Base-by-base conservation (phyloP, 2,888 invertebrate genomes). In the Leucania comma region DNA sequence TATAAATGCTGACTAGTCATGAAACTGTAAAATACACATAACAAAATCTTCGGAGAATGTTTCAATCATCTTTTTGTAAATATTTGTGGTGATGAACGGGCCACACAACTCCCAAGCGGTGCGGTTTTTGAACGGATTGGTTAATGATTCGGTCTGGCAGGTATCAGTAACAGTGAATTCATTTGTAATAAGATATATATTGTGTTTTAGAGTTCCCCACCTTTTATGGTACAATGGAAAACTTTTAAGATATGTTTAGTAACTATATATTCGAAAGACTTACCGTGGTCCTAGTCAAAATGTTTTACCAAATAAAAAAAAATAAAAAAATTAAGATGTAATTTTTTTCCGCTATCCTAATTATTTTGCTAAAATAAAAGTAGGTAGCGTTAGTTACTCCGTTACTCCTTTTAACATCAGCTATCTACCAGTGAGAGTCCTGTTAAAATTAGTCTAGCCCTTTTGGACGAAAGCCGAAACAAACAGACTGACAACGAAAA, bases 1-100 rank as follows among this genome's bases (percentile, higher is more conserved):
- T 26, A 46, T 46, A 20, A 29, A 76, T 42, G 29, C 60, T 59
- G 75, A 73, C 80, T 74, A 46, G 35, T 67, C 66, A 80, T 59
- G 68, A 75, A 29, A 62, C 51, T 38, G 48, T 53, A 10, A 26
- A 20, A 54, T 54, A 60, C n/a, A 63, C 51, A 29, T 24, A 32
- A 51, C 22, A 24, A 48, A 65, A 61, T 29, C 26, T 64, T 24
- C 20, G 10, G 17, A 66, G 42, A 67, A 75, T 42, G 50, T 67
- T 67, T 35, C 26, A 64, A 51, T 60, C 46, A 53, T 50, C 14
- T 58, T 80, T 75, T 78, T 76, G 53, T 53, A 6, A 51, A 53
- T 74, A 74, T 65, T 53, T 48, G 26, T 61, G 51, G 56, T 29
- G 75, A 26, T n/a, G 67, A 35, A 12, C 24, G 68, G 50, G 22